phyloP scores from a whole-genome alignment of 2,888 invertebrate species.

The Hypena proboscidalis region DNA sequence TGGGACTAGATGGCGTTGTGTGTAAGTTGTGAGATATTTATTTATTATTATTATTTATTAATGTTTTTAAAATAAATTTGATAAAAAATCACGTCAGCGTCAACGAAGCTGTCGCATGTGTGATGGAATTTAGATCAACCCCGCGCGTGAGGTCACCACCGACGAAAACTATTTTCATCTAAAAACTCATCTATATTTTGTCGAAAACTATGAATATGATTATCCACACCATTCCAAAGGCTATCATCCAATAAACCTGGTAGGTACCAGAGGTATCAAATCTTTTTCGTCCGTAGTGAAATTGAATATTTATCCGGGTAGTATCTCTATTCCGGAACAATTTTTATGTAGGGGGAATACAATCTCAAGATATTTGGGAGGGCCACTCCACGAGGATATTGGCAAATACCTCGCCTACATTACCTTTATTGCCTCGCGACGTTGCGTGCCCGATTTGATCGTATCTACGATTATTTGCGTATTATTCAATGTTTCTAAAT shows the following conservation, averaged over 20 bases:
- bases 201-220: constrained; percentile 82
- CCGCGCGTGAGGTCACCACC: constrained; percentile 47
- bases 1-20: too few species aligned
- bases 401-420: constrained; percentile 84
- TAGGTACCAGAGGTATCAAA: constrained; percentile 83
- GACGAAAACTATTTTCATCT: constrained; percentile 60
- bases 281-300: constrained; percentile 84
- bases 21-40: too few species aligned
- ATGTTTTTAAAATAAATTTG: constrained; percentile 22
- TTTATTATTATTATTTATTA: too few species aligned
- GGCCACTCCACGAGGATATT: constrained; percentile 82
- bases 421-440: constrained; percentile 83
- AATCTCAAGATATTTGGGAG: constrained; percentile 83
- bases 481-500: constrained; percentile 72
- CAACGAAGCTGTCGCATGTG: constrained; percentile 32
- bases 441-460: constrained; percentile 74
- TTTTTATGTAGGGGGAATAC: constrained; percentile 84
- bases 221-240: constrained; percentile 82
- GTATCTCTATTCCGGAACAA: constrained; percentile 85
- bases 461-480: constrained; percentile 73
- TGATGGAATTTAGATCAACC: constrained; percentile 53
- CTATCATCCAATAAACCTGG: constrained; percentile 83
- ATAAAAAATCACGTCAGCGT: constrained; percentile 19
- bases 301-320: constrained; percentile 85
- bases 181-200: constrained; percentile 67